These are phyloP conservation scores for Pocillopora meandrina DNA, from an alignment of 92 coral and sea anemone species.

Conservation along the genomic window DNA sequence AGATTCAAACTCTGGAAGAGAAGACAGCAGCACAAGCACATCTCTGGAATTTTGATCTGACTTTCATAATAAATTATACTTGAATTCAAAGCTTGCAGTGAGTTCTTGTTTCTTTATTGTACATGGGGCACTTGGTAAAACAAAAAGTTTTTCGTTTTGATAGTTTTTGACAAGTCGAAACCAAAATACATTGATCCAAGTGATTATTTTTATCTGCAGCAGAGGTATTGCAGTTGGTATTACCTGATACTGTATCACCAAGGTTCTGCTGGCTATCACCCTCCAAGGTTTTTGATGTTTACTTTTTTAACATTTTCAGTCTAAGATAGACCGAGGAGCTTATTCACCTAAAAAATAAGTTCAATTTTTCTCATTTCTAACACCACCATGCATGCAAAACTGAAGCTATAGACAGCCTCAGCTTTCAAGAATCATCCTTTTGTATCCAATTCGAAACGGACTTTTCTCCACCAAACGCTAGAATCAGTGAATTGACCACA, in stretches of 20 bases:
- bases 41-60: conserved; percentile 20
- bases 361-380: background rate
- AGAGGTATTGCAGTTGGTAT: no score
- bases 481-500: conserved; percentile 16
- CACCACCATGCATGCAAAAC: background rate
- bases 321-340: background rate
- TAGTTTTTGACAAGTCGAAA: no score
- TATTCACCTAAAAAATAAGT: background rate
- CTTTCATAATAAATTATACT: background rate
- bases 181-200: no score
- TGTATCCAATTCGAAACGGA: conserved; percentile 9
- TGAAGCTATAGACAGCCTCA: background rate
- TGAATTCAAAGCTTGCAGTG: no score
- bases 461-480: conserved; percentile 8
- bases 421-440: background rate
- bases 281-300: no score
- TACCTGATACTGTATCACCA: no score
- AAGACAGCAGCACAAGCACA: conserved; percentile 2
- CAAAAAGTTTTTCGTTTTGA: no score
- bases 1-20: conserved; percentile 7
- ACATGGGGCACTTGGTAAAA: no score
- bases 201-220: no score
- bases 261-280: no score
- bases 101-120: background rate
- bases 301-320: no score